Evolutionary conservation across 2,888 invertebrate genomes (phyloP).

Genomic region (Subacronicta megacephala): DNA sequence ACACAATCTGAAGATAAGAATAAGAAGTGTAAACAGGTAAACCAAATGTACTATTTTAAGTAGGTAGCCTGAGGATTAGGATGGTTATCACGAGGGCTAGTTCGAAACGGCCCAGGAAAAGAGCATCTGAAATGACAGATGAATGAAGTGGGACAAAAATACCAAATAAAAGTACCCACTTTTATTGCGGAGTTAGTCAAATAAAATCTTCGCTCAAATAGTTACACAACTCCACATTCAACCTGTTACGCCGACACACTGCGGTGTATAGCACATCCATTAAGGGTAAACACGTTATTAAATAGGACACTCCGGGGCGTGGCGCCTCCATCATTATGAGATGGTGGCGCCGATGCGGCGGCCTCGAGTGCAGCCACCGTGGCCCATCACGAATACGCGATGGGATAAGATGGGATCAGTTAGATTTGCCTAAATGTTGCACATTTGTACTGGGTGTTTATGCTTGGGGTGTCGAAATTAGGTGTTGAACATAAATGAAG

Average conservation of each 20-base stretch:
- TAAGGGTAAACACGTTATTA: conserved; percentile 78
- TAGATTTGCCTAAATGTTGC: conserved; percentile 4
- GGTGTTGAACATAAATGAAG: neutral
- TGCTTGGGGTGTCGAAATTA: neutral
- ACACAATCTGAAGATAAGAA: too few species aligned
- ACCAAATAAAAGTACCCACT: too few species aligned
- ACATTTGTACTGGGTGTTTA: conserved; percentile 1
- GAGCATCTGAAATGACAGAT: too few species aligned
- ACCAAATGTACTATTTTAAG: too few species aligned
- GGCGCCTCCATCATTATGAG: conserved; percentile 67
- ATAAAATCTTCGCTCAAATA: too few species aligned
- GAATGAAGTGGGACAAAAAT: too few species aligned
- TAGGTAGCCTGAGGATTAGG: too few species aligned
- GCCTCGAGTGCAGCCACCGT: conserved; percentile 36
- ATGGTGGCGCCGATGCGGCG: conserved; percentile 65
- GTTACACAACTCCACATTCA: too few species aligned
- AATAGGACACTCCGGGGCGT: conserved; percentile 74
- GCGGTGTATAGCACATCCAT: conserved; percentile 58
- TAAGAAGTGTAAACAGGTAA: too few species aligned
- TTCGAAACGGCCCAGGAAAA: too few species aligned
- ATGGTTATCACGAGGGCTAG: too few species aligned
- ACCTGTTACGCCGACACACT: conserved; percentile 8
- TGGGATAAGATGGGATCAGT: conserved; percentile 5
- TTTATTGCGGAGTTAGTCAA: too few species aligned
- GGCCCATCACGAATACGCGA: conserved; percentile 21